Evolutionary conservation across 2,888 invertebrate genomes (phyloP).

Genomic region (Macroteleia sp.): DNA sequence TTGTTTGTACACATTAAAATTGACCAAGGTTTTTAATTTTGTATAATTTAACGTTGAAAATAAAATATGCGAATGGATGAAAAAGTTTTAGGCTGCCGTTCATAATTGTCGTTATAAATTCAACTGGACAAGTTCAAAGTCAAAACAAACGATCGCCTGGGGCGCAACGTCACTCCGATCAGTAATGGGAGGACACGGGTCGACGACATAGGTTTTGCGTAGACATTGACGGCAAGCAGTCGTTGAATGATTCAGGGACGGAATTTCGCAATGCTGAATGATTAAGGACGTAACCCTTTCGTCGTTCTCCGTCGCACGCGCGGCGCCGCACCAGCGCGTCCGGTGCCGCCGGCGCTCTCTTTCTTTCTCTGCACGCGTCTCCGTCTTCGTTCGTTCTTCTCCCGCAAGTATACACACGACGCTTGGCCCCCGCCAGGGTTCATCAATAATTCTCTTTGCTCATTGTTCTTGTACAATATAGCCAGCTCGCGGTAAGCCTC

Average conservation of each 20-base stretch:
- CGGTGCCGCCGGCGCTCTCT: constrained; percentile 57
- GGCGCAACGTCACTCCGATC: constrained; percentile 17
- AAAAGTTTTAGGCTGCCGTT: background rate
- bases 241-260: constrained; percentile 78
- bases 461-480: constrained; percentile 82
- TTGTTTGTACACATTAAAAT: no score
- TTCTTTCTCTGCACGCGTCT: constrained; percentile 58
- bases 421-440: constrained; percentile 65
- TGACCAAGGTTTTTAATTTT: no score
- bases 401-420: constrained; percentile 69
- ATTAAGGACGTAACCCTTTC: constrained; percentile 78
- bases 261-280: constrained; percentile 81
- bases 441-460: constrained; percentile 87
- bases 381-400: constrained; percentile 51
- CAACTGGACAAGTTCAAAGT: constrained; percentile 16
- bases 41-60: no score
- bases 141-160: constrained; percentile 22
- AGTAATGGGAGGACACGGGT: constrained; percentile 19
- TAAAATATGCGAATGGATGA: no score
- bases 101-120: constrained; percentile 15
- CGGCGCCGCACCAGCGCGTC: constrained; percentile 47
- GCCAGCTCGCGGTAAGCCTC: constrained; percentile 63
- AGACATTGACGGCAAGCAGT: constrained; percentile 57
- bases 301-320: constrained; percentile 54
- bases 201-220: constrained; percentile 49